These are phyloP conservation scores for Sebastes hubbsi DNA, from an alignment of 2,797 vertebrate species.

Conservation along the genomic window DNA sequence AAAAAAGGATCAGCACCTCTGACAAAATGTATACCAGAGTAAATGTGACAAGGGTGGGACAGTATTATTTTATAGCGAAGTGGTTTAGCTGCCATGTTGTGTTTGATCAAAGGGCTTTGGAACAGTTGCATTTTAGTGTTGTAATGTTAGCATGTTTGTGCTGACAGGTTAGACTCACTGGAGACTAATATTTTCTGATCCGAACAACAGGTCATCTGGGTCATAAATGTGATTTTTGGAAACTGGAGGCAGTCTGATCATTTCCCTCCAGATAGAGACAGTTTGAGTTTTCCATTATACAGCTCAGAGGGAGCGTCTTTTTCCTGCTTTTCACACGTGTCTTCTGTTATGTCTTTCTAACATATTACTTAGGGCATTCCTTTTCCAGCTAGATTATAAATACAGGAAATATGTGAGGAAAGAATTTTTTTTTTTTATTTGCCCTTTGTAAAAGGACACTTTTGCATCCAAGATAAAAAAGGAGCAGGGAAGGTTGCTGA, in stretches of 20 bases:
- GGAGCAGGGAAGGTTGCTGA: background rate
- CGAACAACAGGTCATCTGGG: background rate
- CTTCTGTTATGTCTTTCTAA: background rate
- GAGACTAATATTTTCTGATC: slow-evolving; percentile 19
- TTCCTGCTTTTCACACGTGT: background rate
- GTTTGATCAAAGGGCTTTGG: slow-evolving; percentile 47
- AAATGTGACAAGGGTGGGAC: slow-evolving; percentile 47
- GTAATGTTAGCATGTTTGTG: slow-evolving; percentile 3
- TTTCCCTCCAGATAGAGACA: background rate
- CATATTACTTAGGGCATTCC: background rate
- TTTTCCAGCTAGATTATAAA: slow-evolving; percentile 1
- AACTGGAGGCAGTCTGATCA: background rate
- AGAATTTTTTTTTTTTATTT: background rate
- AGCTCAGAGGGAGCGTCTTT: background rate
- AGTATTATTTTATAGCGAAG: slow-evolving; percentile 18
- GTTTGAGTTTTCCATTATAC: background rate
- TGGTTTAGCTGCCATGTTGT: slow-evolving; percentile 51
- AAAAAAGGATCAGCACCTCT: slow-evolving; percentile 48
- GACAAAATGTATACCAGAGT: slow-evolving; percentile 36
- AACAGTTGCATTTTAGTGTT: slow-evolving; percentile 2
- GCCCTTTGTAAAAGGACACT: slow-evolving; percentile 40
- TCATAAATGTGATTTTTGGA: slow-evolving; percentile 3
- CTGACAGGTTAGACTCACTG: background rate
- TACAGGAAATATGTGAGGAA: background rate
- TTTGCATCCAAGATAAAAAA: slow-evolving; percentile 2